phyloP scores from a whole-genome alignment of 1,140 invertebrate species.

The Drosophila bifasciata region DNA sequence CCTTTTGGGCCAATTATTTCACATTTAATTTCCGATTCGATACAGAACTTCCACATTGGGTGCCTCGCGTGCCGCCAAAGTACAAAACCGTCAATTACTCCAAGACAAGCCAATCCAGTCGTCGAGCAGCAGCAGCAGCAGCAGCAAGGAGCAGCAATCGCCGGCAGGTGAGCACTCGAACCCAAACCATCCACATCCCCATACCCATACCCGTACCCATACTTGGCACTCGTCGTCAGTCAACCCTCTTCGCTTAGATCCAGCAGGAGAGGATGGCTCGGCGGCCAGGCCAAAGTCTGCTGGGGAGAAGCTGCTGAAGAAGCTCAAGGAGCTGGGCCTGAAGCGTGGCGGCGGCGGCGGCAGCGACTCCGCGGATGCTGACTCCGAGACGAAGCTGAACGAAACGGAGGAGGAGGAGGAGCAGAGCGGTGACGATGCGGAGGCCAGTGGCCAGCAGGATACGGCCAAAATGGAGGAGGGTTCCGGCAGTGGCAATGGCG shows the following conservation, averaged over 20 bases:
- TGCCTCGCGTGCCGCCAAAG: slow-evolving; percentile 79
- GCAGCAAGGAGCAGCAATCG: slow-evolving; percentile 23
- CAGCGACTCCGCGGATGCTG: slow-evolving; percentile 61
- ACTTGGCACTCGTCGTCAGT: slow-evolving; percentile 25
- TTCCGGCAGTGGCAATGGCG: slow-evolving; percentile 84
- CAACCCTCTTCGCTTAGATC: slow-evolving; percentile 47
- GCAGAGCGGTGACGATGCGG: slow-evolving; percentile 39
- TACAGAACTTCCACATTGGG: slow-evolving; percentile 79
- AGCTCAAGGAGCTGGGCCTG: slow-evolving; percentile 74
- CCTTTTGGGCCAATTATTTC: too few relatives aligned
- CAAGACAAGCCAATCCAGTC: slow-evolving; percentile 77
- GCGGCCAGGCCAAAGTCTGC: slow-evolving; percentile 58
- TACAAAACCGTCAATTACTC: slow-evolving; percentile 83
- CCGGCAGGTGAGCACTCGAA: slow-evolving; percentile 44
- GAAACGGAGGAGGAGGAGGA: slow-evolving; percentile 68
- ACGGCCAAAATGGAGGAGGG: slow-evolving; percentile 31
- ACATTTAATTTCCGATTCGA: not conserved
- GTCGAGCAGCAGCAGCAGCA: slow-evolving; percentile 50
- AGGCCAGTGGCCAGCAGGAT: slow-evolving; percentile 58
- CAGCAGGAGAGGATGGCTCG: slow-evolving; percentile 48
- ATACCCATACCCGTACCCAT: slow-evolving; percentile 13
- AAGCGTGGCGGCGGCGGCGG: slow-evolving; percentile 69
- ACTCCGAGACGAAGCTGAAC: slow-evolving; percentile 55
- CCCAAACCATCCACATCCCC: slow-evolving; percentile 25
- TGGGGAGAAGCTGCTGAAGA: slow-evolving; percentile 67